Evolutionary conservation across 1,140 invertebrate species (phyloP).

Genomic region (Colletes gigas): DNA sequence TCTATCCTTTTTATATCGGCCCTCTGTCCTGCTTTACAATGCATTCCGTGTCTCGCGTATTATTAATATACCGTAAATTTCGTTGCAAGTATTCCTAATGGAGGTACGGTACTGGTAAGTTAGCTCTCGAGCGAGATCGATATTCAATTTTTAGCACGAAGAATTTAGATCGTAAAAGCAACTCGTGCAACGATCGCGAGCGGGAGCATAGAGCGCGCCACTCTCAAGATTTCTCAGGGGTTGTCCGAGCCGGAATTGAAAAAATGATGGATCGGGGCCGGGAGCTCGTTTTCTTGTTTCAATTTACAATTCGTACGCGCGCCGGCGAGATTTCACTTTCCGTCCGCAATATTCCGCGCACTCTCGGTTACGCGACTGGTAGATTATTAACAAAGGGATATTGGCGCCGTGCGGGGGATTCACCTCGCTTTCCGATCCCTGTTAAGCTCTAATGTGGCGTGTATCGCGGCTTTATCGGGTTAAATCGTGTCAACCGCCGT

Average conservation of each 20-base stretch:
- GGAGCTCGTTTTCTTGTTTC: not conserved
- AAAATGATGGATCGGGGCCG: not conserved
- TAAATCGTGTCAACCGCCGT: constrained; percentile 3
- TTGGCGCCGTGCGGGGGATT: not conserved
- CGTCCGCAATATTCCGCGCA: not conserved
- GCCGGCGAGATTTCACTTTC: not conserved
- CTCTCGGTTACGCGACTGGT: not conserved
- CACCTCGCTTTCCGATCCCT: not conserved
- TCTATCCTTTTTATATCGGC: not conserved
- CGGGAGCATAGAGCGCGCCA: not conserved
- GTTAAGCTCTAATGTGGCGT: constrained; percentile 6
- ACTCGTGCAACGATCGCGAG: not conserved
- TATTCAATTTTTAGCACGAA: constrained; percentile 3
- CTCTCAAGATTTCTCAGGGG: not conserved
- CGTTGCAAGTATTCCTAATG: not conserved
- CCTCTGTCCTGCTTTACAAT: not conserved
- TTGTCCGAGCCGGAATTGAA: not conserved
- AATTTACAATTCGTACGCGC: not conserved
- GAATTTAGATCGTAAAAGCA: constrained; percentile 3
- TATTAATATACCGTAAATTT: not conserved
- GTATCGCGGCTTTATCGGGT: not conserved
- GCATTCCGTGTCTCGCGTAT: no score
- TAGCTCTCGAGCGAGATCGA: not conserved
- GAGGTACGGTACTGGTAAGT: not conserved
- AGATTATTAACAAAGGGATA: constrained; percentile 11